Conservation (phyloP, 1,140 invertebrate genomes). For the Anastatus disparis region DNA sequence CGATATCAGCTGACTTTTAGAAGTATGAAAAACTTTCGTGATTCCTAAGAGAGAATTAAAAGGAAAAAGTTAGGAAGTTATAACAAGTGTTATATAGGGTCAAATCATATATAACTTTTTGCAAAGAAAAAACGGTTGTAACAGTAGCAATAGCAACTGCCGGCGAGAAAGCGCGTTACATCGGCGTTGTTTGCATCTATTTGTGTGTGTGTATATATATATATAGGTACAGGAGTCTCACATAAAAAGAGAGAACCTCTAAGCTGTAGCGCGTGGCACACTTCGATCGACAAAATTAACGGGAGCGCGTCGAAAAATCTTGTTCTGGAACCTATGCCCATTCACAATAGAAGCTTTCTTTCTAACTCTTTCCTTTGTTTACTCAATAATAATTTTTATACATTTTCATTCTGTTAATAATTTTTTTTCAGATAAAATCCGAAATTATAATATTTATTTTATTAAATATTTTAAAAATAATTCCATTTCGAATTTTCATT, state of each 20-base stretch:
- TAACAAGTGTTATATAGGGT: too few relatives aligned
- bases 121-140: slow-evolving; percentile 9
- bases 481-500: too few relatives aligned
- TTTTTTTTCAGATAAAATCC: too few relatives aligned
- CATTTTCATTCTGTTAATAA: not conserved
- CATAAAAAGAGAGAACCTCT: slow-evolving; percentile 47
- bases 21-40: too few relatives aligned
- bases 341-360: too few relatives aligned
- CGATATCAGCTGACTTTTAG: too few relatives aligned
- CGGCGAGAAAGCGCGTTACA: slow-evolving; percentile 51
- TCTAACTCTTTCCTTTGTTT: not conserved
- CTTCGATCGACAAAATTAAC: slow-evolving; percentile 55
- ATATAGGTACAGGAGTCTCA: not conserved
- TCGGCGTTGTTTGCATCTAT: not conserved
- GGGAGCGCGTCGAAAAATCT: slow-evolving; percentile 46
- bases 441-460: too few relatives aligned
- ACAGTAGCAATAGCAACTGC: too few relatives aligned
- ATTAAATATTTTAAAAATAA: too few relatives aligned
- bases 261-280: slow-evolving; percentile 50
- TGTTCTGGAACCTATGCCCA: slow-evolving; percentile 22
- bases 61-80: too few relatives aligned
- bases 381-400: not conserved
- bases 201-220: not conserved
- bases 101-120: too few relatives aligned
- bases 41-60: too few relatives aligned